Base-by-base conservation (phyloP, 2,797 vertebrate species). In the Rachycentron canadum region DNA sequence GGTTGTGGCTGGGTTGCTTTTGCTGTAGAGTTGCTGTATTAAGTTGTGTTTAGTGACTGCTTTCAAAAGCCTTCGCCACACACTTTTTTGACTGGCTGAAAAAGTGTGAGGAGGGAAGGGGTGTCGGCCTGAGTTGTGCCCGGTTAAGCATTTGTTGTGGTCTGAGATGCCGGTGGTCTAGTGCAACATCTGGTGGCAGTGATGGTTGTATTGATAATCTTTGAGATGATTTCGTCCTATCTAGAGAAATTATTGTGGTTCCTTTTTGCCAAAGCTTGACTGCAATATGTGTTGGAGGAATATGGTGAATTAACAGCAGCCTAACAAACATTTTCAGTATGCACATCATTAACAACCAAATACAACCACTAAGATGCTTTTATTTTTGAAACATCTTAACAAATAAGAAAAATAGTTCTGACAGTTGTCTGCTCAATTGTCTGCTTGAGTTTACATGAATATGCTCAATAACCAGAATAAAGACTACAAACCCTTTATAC, bases 351-450 rank as follows among this genome's bases (percentile, higher is more conserved):
- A 26, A 63, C 36, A 50, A 7, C 12, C 26, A 43, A 69, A 25
- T 2, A 36, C 3, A 41, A 12, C 16, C 14, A 45, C 52, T 14
- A 2, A 21, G 2, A 43, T 13, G 36, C 32, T 23, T 56, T 50
- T 72, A 71, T 47, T 68, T 53, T 63, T n/a, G 3, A 64, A 66
- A 56, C 23, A 36, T 61, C 3, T 30, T 23, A 38, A 50, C 19
- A 71, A 43, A 77, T n/a, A 11, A 10, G 26, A 49, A 13, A 3
- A 65, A 21, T 5, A 25, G 12, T 19, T 21, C 4, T 43, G 38
- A 32, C 1, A 6, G 17, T 49, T 26, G n/a, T n/a, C n/a, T n/a
- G n/a, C n/a, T n/a, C n/a, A n/a, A n/a, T 43, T 55, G 26, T 2
- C 16, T 26, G 5, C 5, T 49, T 69, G 23, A 17, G 11, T 23